Conservation (phyloP, 2,888 invertebrate species). For the Parnassius apollo region DNA sequence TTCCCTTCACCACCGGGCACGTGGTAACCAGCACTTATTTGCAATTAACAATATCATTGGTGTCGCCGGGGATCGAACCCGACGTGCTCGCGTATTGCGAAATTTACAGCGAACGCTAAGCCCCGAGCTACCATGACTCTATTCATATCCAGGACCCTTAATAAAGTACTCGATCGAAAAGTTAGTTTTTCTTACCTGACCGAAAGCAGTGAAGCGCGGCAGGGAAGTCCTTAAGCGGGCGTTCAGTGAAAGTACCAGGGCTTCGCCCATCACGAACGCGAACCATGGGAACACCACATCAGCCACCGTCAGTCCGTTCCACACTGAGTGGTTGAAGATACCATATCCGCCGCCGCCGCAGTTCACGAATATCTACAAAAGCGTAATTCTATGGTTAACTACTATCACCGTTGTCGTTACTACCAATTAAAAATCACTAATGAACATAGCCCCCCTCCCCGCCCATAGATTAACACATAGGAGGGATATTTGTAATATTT, state of each 20-base stretch:
- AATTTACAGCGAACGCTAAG: too few relatives aligned
- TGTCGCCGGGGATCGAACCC: too few relatives aligned
- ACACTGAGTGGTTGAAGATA: constrained; percentile 88
- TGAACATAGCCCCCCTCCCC: too few relatives aligned
- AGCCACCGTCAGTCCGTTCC: constrained; percentile 93
- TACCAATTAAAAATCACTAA: too few relatives aligned
- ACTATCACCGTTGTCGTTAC: neutral
- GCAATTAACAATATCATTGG: too few relatives aligned
- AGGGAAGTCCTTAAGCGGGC: constrained; percentile 84
- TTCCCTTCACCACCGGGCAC: too few relatives aligned
- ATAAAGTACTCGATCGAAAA: neutral
- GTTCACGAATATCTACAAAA: constrained; percentile 87
- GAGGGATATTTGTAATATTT: too few relatives aligned
- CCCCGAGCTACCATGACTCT: too few relatives aligned
- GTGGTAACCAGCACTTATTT: too few relatives aligned
- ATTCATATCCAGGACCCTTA: too few relatives aligned
- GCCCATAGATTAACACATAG: too few relatives aligned
- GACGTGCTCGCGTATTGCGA: too few relatives aligned
- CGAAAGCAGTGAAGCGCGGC: constrained; percentile 72
- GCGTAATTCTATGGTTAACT: neutral
- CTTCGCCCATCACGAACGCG: constrained; percentile 93
- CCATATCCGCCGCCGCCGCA: constrained; percentile 92
- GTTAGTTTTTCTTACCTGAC: constrained; percentile 50
- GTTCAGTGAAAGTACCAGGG: constrained; percentile 87
- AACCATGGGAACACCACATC: constrained; percentile 96